Base-by-base conservation (phyloP, 2,797 vertebrate species). In the Leuciscus waleckii region DNA sequence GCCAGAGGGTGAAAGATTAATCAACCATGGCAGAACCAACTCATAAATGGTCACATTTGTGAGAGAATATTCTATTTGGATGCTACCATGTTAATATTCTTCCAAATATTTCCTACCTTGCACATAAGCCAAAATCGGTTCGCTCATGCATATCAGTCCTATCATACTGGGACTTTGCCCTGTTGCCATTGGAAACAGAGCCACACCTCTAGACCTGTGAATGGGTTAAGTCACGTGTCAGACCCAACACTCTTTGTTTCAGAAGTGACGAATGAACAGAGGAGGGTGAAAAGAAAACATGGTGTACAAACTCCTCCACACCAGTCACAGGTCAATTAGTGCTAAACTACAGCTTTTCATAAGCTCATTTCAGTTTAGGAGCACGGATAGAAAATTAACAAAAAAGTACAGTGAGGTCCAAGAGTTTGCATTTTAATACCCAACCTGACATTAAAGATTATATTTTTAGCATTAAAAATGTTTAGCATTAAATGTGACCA, bases 161-260 rank as follows among this genome's bases (percentile, higher is more conserved):
- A 81, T 54, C 39, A 74, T 74, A 21, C 73, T 79, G 71, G 74
- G 86, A 89, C 82, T 89, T 84, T 68, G 58, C 74, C 79, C 79
- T 71, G 87, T 88, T 87, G 81, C 85, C 74, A 87, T 75, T 70
- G 87, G 81, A 43, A 63, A 82, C 74, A 13, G 46, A 78, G 85
- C 85, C 88, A 89, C 87, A 88, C 89, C 87, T 85, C 73, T 76
- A 51, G 69, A 70, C 69, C 81, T 63, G 35, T 86, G 39, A 71
- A 88, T 77, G 58, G 79, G 65, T 80, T 80, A 65, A 80, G 56
- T 89, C 89, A 88, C 81, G 49, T 84, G 80, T 76, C 21, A 67
- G 65, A 75, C 58, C 51, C 8, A 77, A 71, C 85, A 61, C 63
- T 63, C 67, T 85, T 87, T 71, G 79, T 87, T 86, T 79, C 51